Percentiles rank a stretch among this genome's conserved stretches.
Conservation (phyloP, 2,797 vertebrate genomes). For the Sebastes dallii region DNA sequence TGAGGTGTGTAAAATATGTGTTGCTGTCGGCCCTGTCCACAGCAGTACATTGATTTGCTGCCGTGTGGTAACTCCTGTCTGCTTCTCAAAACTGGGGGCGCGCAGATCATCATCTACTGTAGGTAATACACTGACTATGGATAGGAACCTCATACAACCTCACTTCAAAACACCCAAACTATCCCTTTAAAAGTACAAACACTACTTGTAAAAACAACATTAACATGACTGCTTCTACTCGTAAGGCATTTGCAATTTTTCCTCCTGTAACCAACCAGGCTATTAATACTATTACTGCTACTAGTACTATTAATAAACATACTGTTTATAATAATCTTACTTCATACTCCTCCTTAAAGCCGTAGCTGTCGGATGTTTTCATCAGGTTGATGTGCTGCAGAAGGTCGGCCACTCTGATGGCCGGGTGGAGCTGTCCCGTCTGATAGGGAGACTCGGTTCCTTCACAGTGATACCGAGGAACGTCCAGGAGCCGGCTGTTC, state of each 20-base stretch:
- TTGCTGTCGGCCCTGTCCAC: too few species aligned
- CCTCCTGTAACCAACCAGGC: not conserved
- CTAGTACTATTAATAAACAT: not conserved
- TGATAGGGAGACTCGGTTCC: slow-evolving; percentile 98
- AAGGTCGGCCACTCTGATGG: slow-evolving; percentile 96
- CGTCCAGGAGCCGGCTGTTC: slow-evolving; percentile 94
- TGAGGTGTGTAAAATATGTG: too few species aligned
- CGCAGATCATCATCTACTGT: too few species aligned
- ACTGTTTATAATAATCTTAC: slow-evolving; percentile 74
- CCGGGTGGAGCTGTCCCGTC: slow-evolving; percentile 97
- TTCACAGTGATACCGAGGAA: slow-evolving; percentile 96
- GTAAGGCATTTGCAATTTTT: not conserved
- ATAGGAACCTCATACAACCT: too few species aligned
- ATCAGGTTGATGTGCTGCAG: slow-evolving; percentile 99
- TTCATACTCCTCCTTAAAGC: slow-evolving; percentile 99
- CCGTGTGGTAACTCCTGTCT: too few species aligned
- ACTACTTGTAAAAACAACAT: not conserved
- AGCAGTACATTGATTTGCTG: too few species aligned
- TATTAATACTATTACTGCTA: not conserved
- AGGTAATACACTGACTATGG: too few species aligned
- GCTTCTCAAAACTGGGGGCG: too few species aligned
- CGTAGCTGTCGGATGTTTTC: slow-evolving; percentile 99
- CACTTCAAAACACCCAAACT: too few species aligned
- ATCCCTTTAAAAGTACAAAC: not conserved
- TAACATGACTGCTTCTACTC: not conserved